Evolutionary conservation across 1,140 invertebrate species (phyloP), one percentile per base, ranked within the genome.

Genomic region (Musca vetustissima): DNA sequence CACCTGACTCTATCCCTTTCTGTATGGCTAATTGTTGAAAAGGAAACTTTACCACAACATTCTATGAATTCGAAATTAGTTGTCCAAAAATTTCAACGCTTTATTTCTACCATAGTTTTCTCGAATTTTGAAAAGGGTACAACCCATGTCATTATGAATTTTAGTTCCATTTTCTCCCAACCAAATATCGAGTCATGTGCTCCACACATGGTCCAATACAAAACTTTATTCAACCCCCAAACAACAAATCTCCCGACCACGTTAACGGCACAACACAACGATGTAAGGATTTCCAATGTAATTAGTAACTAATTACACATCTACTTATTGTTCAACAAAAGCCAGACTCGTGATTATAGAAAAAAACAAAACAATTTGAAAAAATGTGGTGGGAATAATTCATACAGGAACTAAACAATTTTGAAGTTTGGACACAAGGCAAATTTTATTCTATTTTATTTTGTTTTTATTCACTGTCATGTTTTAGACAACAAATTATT

Each of bases 31-130:
- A 61, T 61, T 61, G 57, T 36, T 61, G 43, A 61, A 43, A 61
- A 61, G 57, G 57, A 61, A 61, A 61, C 57, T 61, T 61, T 61
- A 21, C 57, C 57, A 61, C 57, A 61, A 61, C 25, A 61, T 32
- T 19, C 57, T 15, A 19, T n/a, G 57, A 61, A 61, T 61, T 61
- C 36, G 4, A 61, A 61, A 61, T 61, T 28, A 36, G 57, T 59
- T 59, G 24, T 28, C 14, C 55, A 59, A 36, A n/a, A 43, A 61
- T 61, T 61, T 61, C 57, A 61, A 61, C 57, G 57, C 57, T 61
- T 61, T 61, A 61, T 61, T 43, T 36, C 57, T 28, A 17, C 11
- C 28, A 59, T 15, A 59, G 19, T 21, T 3, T 15, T 25, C 49
- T 7, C 8, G 7, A 7, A 21, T 25, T 61, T 61, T 61, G 57